Percentiles rank a stretch among this genome's conserved stretches.
phyloP scores from a whole-genome alignment of 2,797 vertebrate species.

The Heterohyrax brucei region DNA sequence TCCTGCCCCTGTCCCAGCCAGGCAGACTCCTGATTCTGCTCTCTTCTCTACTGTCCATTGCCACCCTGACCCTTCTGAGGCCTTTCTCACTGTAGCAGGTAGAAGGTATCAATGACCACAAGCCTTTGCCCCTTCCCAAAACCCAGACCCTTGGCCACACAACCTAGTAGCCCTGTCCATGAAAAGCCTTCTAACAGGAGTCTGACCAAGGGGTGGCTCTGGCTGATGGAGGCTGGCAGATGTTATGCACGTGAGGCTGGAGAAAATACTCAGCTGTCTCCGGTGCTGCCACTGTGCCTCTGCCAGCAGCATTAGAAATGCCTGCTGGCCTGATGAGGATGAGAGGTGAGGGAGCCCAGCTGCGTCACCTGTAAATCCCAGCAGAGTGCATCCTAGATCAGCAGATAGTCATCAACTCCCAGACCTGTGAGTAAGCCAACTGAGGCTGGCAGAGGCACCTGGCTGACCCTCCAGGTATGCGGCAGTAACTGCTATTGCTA shows the following conservation, averaged over 20 bases:
- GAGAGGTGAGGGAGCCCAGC: not conserved
- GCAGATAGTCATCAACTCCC: not conserved
- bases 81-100: not conserved
- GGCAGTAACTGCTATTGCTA: not conserved
- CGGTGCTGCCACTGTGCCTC: not conserved
- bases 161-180: not conserved
- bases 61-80: not conserved
- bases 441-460: not conserved
- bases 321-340: not conserved
- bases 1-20: not conserved
- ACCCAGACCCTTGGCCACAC: not conserved
- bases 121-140: too few relatives aligned
- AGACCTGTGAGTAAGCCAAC: not conserved
- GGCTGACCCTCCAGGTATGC: accelerated
- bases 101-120: not conserved
- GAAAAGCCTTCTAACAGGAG: too few relatives aligned
- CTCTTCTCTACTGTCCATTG: not conserved
- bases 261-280: too few relatives aligned
- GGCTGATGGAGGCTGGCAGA: not conserved
- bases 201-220: not conserved
- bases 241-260: not conserved
- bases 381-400: not conserved
- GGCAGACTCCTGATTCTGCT: not conserved
- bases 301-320: not conserved
- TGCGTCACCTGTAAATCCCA: accelerated